Conservation (phyloP, 2,888 invertebrate genomes). For the Drosophila barbarae region DNA sequence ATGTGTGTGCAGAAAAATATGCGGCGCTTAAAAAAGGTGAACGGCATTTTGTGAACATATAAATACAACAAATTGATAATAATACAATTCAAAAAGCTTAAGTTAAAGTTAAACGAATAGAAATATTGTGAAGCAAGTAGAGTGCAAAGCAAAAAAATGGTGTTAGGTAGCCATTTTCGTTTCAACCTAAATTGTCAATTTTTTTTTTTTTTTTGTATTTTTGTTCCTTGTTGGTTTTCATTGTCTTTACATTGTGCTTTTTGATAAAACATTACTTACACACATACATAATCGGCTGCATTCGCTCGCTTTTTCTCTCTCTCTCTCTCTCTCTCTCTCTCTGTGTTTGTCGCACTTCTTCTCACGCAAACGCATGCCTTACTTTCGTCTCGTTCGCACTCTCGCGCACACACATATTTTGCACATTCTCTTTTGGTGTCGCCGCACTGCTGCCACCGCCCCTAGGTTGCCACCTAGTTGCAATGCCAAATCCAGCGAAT, state of each 20-base stretch:
- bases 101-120: background rate
- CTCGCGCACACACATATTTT: slow-evolving; percentile 24
- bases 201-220: slow-evolving; percentile 16
- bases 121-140: slow-evolving; percentile 2
- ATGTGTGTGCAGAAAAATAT: slow-evolving; percentile 75
- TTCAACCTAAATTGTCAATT: slow-evolving; percentile 66
- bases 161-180: slow-evolving; percentile 71
- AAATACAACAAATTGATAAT: slow-evolving; percentile 15
- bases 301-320: slow-evolving; percentile 23
- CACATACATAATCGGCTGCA: slow-evolving; percentile 29
- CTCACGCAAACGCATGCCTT: slow-evolving; percentile 23
- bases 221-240: slow-evolving; percentile 44
- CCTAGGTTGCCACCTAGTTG: slow-evolving; percentile 57
- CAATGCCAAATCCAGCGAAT: slow-evolving; percentile 21
- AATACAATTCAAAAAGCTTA: background rate
- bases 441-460: slow-evolving; percentile 25
- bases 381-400: slow-evolving; percentile 27
- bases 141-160: slow-evolving; percentile 20
- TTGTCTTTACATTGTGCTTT: slow-evolving; percentile 66
- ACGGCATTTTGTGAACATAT: slow-evolving; percentile 67
- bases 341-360: background rate
- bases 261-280: slow-evolving; percentile 66
- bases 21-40: slow-evolving; percentile 78
- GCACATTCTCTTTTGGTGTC: slow-evolving; percentile 29
- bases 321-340: slow-evolving; percentile 10